Percentiles rank a stretch among this genome's conserved stretches.
These are phyloP conservation scores for Lepus americanus DNA, from an alignment of 2,113 vertebrate genomes.

Conservation along the genomic window DNA sequence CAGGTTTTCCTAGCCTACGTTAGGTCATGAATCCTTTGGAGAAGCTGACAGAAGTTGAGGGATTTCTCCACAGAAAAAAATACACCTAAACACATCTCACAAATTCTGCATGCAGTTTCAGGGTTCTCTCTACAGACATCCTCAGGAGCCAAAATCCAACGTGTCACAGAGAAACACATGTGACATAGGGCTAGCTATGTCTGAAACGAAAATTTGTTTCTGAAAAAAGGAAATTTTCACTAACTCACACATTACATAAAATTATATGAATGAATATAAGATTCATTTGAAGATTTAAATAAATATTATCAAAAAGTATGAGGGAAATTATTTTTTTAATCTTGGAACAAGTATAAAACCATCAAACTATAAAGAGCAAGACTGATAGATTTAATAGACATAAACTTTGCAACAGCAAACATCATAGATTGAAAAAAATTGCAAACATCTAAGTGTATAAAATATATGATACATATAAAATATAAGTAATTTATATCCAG, in stretches of 20 bases:
- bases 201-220: constrained; percentile 9
- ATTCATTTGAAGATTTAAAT: not conserved
- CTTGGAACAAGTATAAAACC: not conserved
- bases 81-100: not conserved
- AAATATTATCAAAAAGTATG: not conserved
- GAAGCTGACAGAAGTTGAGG: constrained; percentile 16
- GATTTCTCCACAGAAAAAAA: not conserved
- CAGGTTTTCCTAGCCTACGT: not conserved
- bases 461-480: constrained; percentile 40
- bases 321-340: constrained; percentile 33
- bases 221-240: constrained; percentile 1
- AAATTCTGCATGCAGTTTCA: constrained; percentile 2
- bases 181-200: not conserved
- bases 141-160: not conserved
- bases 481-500: constrained; percentile 11
- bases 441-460: constrained; percentile 7
- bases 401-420: not conserved
- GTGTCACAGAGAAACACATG: not conserved
- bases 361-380: not conserved
- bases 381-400: not conserved
- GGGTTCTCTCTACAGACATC: not conserved
- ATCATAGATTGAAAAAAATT: constrained; percentile 17
- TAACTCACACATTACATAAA: constrained; percentile 39
- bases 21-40: not conserved
- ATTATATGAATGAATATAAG: not conserved